Conservation (phyloP, 2,797 vertebrate species). For the Pseudochirops cupreus region DNA sequence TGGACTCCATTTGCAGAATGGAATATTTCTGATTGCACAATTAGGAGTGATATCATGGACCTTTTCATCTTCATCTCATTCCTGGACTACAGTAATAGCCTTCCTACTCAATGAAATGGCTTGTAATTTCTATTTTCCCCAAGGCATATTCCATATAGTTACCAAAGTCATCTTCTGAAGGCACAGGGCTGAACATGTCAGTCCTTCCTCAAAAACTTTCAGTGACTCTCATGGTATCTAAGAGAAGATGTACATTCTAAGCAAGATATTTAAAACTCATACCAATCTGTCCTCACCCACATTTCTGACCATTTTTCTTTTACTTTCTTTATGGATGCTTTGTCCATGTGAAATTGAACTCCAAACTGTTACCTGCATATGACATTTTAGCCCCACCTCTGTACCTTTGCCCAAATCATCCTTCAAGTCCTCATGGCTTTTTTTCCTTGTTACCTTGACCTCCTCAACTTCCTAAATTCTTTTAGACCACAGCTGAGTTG, state of each 20-base stretch:
- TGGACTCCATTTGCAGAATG: neutral
- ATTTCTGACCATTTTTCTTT: neutral
- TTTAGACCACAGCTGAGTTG: neutral
- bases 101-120: neutral
- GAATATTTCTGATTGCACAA: neutral
- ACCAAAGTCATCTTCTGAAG: neutral
- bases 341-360: neutral
- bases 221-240: neutral
- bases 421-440: neutral
- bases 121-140: neutral
- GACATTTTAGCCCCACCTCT: neutral
- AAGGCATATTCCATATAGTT: neutral
- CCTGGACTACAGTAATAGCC: neutral
- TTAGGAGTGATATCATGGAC: neutral
- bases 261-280: neutral
- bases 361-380: neutral
- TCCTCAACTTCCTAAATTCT: neutral
- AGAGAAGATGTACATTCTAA: neutral
- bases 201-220: neutral
- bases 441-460: neutral
- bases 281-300: neutral
- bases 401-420: neutral
- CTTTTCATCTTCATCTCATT: neutral
- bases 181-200: neutral
- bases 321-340: neutral